Percentiles rank a stretch among this genome's conserved stretches.
Conservation (phyloP, 2,113 vertebrate genomes). For the Chaetodon trifascialis region DNA sequence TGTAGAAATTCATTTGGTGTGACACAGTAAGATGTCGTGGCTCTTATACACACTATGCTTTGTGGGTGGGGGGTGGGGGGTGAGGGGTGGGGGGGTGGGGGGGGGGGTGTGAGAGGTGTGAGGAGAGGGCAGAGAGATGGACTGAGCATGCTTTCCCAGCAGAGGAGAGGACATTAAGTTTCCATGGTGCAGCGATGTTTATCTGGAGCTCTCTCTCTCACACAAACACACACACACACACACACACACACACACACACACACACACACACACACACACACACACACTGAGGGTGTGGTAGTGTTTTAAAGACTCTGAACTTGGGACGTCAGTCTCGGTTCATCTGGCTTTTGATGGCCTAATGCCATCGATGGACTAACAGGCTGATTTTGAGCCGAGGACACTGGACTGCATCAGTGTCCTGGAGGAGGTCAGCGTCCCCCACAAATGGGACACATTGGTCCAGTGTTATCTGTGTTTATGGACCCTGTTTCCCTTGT, state of each 20-base stretch:
- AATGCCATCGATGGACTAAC: too few species aligned
- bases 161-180: slow-evolving; percentile 12
- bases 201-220: background rate
- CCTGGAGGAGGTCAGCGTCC: too few species aligned
- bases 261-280: background rate
- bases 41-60: background rate
- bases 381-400: too few species aligned
- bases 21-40: background rate
- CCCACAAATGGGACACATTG: too few species aligned
- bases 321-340: too few species aligned
- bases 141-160: background rate
- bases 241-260: background rate
- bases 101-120: background rate
- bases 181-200: background rate
- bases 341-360: too few species aligned
- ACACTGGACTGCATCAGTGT: too few species aligned
- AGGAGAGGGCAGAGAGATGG: background rate
- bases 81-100: background rate
- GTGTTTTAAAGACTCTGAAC: background rate
- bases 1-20: slow-evolving; percentile 16
- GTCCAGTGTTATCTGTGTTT: too few species aligned
- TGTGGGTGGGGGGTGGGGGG: background rate
- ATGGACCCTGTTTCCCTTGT: too few species aligned
- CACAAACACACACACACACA: background rate
- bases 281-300: too few species aligned